These are phyloP conservation scores for Heliothis subflexa DNA, from an alignment of 1,140 invertebrate species.

Conservation along the genomic window DNA sequence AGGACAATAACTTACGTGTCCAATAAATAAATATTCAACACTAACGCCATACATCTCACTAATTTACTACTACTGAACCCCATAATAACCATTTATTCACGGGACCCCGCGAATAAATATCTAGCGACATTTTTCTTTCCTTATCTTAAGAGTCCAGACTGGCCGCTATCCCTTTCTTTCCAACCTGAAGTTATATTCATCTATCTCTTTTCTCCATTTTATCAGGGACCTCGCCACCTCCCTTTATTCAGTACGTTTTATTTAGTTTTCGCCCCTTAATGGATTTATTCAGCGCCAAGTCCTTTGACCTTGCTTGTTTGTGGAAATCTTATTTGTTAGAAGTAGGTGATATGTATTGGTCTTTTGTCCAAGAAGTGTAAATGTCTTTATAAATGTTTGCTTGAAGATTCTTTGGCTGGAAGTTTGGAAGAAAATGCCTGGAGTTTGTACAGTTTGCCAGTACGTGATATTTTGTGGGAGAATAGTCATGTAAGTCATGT, in stretches of 20 bases:
- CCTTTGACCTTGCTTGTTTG: constrained; percentile 78
- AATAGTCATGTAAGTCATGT: no score
- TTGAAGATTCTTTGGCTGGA: neutral
- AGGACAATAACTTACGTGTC: constrained; percentile 67
- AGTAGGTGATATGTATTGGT: constrained; percentile 20
- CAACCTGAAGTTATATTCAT: constrained; percentile 31
- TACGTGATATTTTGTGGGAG: neutral
- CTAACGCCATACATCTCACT: constrained; percentile 78
- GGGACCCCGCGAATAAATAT: constrained; percentile 78
- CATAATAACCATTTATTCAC: constrained; percentile 82
- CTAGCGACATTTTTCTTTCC: constrained; percentile 83
- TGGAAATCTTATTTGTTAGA: constrained; percentile 48
- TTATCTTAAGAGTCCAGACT: constrained; percentile 81
- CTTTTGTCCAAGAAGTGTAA: neutral
- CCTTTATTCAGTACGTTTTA: constrained; percentile 77
- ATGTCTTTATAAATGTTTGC: constrained; percentile 5
- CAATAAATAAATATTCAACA: constrained; percentile 83
- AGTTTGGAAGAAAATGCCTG: neutral
- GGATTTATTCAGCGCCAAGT: constrained; percentile 75
- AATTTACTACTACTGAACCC: constrained; percentile 82
- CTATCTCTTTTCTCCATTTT: constrained; percentile 65
- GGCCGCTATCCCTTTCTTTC: constrained; percentile 59
- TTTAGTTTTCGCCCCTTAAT: constrained; percentile 81
- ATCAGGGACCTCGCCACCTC: constrained; percentile 64
- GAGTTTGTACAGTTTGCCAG: neutral